These are phyloP conservation scores for Nannoperca obscura DNA, from an alignment of 2,797 vertebrate species.

Conservation along the genomic window DNA sequence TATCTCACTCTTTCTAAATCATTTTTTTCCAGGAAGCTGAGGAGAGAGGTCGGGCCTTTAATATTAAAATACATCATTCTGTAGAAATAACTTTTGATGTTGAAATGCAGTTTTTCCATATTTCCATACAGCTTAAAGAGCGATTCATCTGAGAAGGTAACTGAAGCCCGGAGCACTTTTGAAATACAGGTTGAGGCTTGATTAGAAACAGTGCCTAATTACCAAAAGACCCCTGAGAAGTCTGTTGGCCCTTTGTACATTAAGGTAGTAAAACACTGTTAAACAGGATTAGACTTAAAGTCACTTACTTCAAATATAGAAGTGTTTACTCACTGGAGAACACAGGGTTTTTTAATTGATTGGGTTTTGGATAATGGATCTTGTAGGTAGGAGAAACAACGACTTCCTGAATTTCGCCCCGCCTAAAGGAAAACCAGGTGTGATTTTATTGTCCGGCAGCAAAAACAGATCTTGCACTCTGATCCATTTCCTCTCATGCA, in stretches of 20 bases:
- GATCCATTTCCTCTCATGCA: slow-evolving; percentile 31
- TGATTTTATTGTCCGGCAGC: neutral
- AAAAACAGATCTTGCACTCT: slow-evolving; percentile 10
- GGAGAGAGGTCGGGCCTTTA: slow-evolving; percentile 1
- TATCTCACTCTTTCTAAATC: neutral
- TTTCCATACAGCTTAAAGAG: slow-evolving; percentile 18
- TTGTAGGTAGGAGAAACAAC: neutral
- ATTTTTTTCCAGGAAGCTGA: neutral
- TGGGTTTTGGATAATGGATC: slow-evolving; percentile 4
- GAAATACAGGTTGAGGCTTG: slow-evolving; percentile 54
- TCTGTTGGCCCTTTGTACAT: slow-evolving; percentile 59
- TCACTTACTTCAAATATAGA: slow-evolving; percentile 43
- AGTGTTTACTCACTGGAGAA: slow-evolving; percentile 22
- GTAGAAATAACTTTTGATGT: slow-evolving; percentile 41
- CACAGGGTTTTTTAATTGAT: slow-evolving; percentile 17
- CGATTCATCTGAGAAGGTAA: slow-evolving; percentile 42
- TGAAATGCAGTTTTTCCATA: slow-evolving; percentile 39
- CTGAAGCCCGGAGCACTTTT: slow-evolving; percentile 26
- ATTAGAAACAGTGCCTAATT: slow-evolving; percentile 57
- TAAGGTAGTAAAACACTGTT: slow-evolving; percentile 45
- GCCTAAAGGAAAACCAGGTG: neutral
- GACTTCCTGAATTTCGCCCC: neutral
- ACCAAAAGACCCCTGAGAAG: slow-evolving; percentile 51
- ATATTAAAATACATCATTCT: slow-evolving; percentile 28
- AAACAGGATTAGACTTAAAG: slow-evolving; percentile 53